Evolutionary conservation across 2,888 invertebrate genomes (phyloP), one percentile per base, ranked within the genome.

Genomic region (Theodoxus fluviatilis): DNA sequence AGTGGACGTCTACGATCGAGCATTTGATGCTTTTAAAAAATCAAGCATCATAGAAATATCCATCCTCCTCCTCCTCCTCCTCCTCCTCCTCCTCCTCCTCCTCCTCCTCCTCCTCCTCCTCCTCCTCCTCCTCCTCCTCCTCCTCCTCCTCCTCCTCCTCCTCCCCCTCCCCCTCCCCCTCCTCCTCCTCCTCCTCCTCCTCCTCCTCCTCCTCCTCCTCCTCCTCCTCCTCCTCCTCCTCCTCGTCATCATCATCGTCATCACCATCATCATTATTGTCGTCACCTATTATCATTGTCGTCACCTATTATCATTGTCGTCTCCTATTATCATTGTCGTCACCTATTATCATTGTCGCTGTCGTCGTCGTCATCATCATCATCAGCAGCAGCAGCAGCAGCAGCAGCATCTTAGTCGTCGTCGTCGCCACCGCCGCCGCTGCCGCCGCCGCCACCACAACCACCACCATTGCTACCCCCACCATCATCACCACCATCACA

Each of bases 221-320:
- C n/a, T 52, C 52, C 25, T 52, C n/a, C 52, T 52, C n/a, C n/a
- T 18, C n/a, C n/a, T 52, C 52, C n/a, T 52, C n/a, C 52, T 52
- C 25, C n/a, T 18, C n/a, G 4, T 52, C 52, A 6, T 52, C n/a
- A n/a, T 18, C n/a, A 6, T 18, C n/a, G 18, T 52, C 18, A 6
- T 52, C 25, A n/a, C 25, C n/a, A 6, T 18, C 25, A 6, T 52
- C 52, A 6, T 52, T 18, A n/a, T 18, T 52, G 7, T 52, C 18
- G 4, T 52, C 25, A 6, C 25, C 25, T 25, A 22, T 52, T 18
- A 6, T 52, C n/a, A 22, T 25, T 18, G 18, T 52, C 52, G 4
- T 52, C 52, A 22, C 52, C n/a, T 52, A 22, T 52, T 52, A 4
- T 52, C 52, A 4, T 52, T 18, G 9, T 52, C n/a, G 6, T 52